phyloP scores from a whole-genome alignment of 2,113 vertebrate species.

The Nothoprocta pentlandii region DNA sequence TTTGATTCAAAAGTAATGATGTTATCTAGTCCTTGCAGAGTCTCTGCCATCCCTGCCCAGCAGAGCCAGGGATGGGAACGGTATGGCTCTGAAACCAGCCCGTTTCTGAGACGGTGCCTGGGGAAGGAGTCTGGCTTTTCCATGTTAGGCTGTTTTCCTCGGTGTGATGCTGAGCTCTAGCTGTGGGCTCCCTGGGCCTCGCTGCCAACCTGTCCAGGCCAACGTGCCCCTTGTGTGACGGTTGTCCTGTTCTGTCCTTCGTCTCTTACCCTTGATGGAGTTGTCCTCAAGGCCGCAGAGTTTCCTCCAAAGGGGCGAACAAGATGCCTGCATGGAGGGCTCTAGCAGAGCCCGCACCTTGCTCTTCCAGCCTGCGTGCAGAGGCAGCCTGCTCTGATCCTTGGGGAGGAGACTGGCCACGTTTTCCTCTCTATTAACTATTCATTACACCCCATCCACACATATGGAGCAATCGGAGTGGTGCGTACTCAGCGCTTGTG shows the following conservation, averaged over 20 bases:
- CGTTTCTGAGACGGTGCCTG: not conserved
- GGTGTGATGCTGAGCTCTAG: rapidly evolving
- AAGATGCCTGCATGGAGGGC: rapidly evolving
- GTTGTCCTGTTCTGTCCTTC: not conserved
- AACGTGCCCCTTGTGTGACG: not conserved
- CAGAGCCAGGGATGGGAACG: not conserved
- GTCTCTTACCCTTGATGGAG: not conserved
- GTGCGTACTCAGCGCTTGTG: not conserved
- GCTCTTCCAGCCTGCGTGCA: not conserved
- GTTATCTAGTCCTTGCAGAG: not conserved
- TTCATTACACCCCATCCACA: rapidly evolving
- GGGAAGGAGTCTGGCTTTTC: not conserved
- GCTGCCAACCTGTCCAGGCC: no score
- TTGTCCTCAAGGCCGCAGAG: not conserved
- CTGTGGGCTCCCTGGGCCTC: not conserved
- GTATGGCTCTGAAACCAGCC: not conserved
- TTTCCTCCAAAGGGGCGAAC: not conserved
- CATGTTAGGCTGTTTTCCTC: not conserved
- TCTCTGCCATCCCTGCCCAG: not conserved
- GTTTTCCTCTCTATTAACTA: not conserved
- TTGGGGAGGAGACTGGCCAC: rapidly evolving
- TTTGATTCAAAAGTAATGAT: not conserved
- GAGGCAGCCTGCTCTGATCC: rapidly evolving
- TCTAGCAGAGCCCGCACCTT: not conserved
- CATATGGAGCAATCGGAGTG: rapidly evolving